Base-by-base conservation (phyloP, 1,140 invertebrate species). In the Pseudomyrmex sp. region DNA sequence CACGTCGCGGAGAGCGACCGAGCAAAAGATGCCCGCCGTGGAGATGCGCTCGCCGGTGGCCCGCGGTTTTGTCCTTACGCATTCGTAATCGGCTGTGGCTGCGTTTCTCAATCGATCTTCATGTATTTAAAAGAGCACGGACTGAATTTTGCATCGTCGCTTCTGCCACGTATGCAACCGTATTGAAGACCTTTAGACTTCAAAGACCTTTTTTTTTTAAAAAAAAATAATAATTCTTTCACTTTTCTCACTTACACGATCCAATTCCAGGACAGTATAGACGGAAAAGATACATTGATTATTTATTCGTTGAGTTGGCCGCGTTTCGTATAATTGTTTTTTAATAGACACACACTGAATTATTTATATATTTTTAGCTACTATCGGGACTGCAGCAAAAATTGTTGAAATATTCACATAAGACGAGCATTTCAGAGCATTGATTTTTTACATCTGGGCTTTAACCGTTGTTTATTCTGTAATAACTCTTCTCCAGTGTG, bases 1-100 rank as follows among this genome's bases (percentile, higher is more conserved):
- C 88, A 86, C 86, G 86, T 82, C 86, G 83, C 62, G 48, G 44
- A 56, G 46, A 59, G 56, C 56, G 72, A 74, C 58, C 72, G 72
- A 20, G 13, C 23, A 56, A 20, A 77, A 56, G 63, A 35, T 35
- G 0, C 35, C 23, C 20, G 62, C 62, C 26, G 26, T 35, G 5
- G 35, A 35, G 35, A 35, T 35, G 46, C 52, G 46, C 73, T 65
- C 23, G 50, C 61, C 18, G 73, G 73, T 65, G 2, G n/a, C 10
- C 13, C 2, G 59, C 35, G 0, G 35, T 5, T 70, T 70, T 59
- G 76, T 35, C 35, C 65, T 80, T 12, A 35, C 23, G 69, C n/a
- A 50, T 58, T 59, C 76, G 44, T n/a, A 44, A 48, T 69, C 65
- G 65, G 10, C 46, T 3, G 26, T 48, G 20, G 10, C 44, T 54